These are phyloP conservation scores for Willisornis vidua DNA, from an alignment of 2,113 vertebrate species.

Conservation along the genomic window DNA sequence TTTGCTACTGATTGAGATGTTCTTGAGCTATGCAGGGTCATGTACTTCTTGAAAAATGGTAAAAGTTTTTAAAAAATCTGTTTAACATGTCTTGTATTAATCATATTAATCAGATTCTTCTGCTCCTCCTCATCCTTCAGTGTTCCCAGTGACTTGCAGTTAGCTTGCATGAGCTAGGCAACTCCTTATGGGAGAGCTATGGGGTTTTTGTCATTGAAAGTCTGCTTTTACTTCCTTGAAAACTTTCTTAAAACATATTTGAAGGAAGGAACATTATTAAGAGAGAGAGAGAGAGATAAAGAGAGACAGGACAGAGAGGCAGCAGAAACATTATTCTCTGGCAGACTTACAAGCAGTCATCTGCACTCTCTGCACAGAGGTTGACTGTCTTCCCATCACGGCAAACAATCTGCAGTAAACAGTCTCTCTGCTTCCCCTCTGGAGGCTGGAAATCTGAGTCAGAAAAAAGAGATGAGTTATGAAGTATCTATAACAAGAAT, in stretches of 20 bases:
- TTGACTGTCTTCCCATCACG: constrained; percentile 90
- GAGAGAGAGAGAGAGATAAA: neutral
- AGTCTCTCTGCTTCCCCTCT: constrained; percentile 87
- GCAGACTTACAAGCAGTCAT: constrained; percentile 90
- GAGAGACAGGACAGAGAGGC: neutral
- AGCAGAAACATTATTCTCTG: neutral
- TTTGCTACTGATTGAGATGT: neutral
- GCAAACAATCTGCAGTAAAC: constrained; percentile 91
- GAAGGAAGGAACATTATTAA: neutral
- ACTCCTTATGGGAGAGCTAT: neutral
- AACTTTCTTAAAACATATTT: neutral
- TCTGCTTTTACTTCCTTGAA: neutral
- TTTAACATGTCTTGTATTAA: neutral
- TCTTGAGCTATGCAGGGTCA: neutral
- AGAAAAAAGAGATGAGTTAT: neutral
- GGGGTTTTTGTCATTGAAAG: neutral
- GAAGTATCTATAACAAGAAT: neutral
- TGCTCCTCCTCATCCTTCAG: neutral
- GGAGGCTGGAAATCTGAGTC: constrained; percentile 87
- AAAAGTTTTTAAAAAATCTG: neutral
- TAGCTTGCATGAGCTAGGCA: neutral
- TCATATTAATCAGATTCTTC: neutral
- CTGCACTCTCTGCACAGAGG: constrained; percentile 91
- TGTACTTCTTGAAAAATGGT: neutral
- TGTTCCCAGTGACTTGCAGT: neutral